Evolutionary conservation across 2,888 invertebrate genomes (phyloP).

Genomic region (Callyntrura sp.): DNA sequence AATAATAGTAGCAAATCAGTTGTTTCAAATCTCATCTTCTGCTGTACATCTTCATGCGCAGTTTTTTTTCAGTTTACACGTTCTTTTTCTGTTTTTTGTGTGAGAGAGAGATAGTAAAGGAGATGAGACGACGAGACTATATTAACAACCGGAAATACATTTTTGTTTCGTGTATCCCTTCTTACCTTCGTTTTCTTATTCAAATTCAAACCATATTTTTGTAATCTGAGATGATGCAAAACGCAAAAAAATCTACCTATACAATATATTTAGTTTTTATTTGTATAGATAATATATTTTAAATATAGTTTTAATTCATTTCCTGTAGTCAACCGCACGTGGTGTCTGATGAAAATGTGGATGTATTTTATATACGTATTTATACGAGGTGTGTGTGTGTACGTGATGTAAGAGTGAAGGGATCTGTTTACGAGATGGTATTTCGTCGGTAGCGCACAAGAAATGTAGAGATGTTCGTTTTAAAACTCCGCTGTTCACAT

Average conservation of each 20-base stretch:
- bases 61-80: slow-evolving; percentile 26
- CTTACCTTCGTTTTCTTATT: background rate
- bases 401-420: slow-evolving; percentile 67
- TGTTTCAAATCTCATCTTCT: slow-evolving; percentile 78
- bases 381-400: slow-evolving; percentile 68
- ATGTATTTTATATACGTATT: too few relatives aligned
- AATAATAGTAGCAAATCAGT: slow-evolving; percentile 69
- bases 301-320: slow-evolving; percentile 59
- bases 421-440: slow-evolving; percentile 62
- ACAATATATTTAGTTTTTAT: slow-evolving; percentile 28
- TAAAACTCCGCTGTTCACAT: background rate
- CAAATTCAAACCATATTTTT: slow-evolving; percentile 3
- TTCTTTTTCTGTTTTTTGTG: slow-evolving; percentile 46
- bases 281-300: slow-evolving; percentile 49
- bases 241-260: slow-evolving; percentile 52
- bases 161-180: slow-evolving; percentile 55
- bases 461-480: slow-evolving; percentile 39
- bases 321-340: slow-evolving; percentile 76
- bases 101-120: slow-evolving; percentile 40
- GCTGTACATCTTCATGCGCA: slow-evolving; percentile 56
- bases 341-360: slow-evolving; percentile 70
- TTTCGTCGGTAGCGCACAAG: slow-evolving; percentile 73
- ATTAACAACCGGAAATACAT: slow-evolving; percentile 73
- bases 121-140: slow-evolving; percentile 77
- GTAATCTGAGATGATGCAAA: slow-evolving; percentile 60